Base-by-base conservation (phyloP, 2,113 vertebrate genomes). In the Forbesichthys agassizii region DNA sequence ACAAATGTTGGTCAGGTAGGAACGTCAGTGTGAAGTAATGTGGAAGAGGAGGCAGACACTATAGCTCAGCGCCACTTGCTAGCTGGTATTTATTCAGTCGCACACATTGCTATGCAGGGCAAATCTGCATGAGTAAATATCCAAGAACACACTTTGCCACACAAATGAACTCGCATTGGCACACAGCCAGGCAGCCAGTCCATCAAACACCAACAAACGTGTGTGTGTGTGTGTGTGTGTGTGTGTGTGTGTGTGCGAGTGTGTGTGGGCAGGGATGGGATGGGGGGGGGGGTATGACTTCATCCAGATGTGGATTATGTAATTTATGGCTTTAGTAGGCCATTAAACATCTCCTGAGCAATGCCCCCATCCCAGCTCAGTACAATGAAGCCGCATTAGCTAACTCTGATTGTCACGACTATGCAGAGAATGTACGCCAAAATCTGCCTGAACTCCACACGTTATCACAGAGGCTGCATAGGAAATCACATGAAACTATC, bases 291-390 rank as follows among this genome's bases (percentile, higher is more conserved):
- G 47, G 63, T 76, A 72, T 73, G 75, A 75, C 75, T 79, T 79
- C 70, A 79, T 71, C 83, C 86, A 88, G 75, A 87, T 87, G 85
- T 86, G 70, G 27, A 62, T 33, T 36, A 53, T 77, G 77, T 73
- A 76, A 74, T 80, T 80, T 61, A 59, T 77, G 69, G 79, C 74
- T 79, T 84, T 79, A 33, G 53, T 77, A 75, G 81, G 74, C 82
- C 33, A 51, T 86, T 85, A 79, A 90, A 88, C 73, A 83, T 86
- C 87, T 85, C 83, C 83, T 81, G 81, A 82, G 73, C 53, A 33
- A 33, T 58, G 66, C 51, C 4, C 51, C 52, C n/a, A 33, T 18
- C 36, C 52, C 9, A 47, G 49, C 74, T 55, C 47, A 48, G 46
- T 58, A 52, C 66, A 59, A 51, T 73, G 72, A 83, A 78, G 58